A percentile compares a stretch with the other conserved stretches of the same genome.
phyloP scores from a whole-genome alignment of 2,113 vertebrate species.

The Jaculus jaculus region DNA sequence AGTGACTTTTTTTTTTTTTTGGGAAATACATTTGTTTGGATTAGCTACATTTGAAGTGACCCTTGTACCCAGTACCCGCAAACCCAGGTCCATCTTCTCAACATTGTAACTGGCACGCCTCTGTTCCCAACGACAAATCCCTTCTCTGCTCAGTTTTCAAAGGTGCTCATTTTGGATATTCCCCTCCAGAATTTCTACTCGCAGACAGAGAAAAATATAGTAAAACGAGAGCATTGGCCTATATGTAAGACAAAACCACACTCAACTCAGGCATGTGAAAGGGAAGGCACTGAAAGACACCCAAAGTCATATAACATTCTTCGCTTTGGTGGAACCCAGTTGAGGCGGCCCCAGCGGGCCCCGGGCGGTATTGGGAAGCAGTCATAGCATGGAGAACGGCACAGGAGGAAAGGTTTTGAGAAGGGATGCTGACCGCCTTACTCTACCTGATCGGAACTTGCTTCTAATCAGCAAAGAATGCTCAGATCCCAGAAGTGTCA shows the following conservation, averaged over 20 bases:
- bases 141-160: constrained; percentile 51
- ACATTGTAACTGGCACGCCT: neutral
- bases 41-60: constrained; percentile 84
- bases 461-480: constrained; percentile 98
- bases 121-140: constrained; percentile 59
- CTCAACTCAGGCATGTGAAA: constrained; percentile 65
- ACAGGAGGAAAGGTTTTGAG: constrained; percentile 77
- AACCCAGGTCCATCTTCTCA: constrained; percentile 50
- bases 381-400: constrained; percentile 39
- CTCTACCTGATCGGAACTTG: constrained; percentile 99
- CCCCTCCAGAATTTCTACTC: constrained; percentile 65
- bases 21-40: constrained; percentile 88
- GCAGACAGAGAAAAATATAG: neutral
- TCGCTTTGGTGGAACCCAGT: constrained; percentile 53
- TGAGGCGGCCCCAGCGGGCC: constrained; percentile 63
- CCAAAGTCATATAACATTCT: constrained; percentile 72
- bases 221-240: neutral
- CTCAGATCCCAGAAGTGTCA: constrained; percentile 98
- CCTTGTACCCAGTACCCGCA: constrained; percentile 51
- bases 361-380: constrained; percentile 68
- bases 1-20: constrained; percentile 88
- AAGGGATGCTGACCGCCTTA: constrained; percentile 77
- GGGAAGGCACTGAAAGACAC: neutral
- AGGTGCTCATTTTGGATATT: neutral
- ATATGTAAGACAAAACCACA: constrained; percentile 64